Conservation (phyloP, 2,113 vertebrate species). For the Pantherophis guttatus region DNA sequence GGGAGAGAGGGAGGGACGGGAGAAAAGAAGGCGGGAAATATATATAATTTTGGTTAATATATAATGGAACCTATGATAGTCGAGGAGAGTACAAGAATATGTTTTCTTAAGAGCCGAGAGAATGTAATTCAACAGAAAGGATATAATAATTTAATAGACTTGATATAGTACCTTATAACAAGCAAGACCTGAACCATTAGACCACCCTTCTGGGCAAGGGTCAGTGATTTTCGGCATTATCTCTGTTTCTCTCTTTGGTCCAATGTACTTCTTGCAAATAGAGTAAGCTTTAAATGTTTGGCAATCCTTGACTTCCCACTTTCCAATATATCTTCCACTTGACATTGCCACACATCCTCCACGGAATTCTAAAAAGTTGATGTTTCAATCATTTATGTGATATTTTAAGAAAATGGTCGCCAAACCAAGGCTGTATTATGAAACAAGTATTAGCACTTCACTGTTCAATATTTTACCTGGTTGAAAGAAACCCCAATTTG, state of each 20-base stretch:
- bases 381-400: background rate
- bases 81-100: background rate
- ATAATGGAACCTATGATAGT: background rate
- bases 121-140: background rate
- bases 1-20: background rate
- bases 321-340: constrained; percentile 77
- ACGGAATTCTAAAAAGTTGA: constrained; percentile 56
- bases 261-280: constrained; percentile 81
- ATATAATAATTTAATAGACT: background rate
- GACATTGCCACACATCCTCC: constrained; percentile 85
- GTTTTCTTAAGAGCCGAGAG: background rate
- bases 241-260: constrained; percentile 60
- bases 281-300: constrained; percentile 82
- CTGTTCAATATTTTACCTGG: constrained; percentile 73
- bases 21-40: background rate
- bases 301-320: constrained; percentile 88
- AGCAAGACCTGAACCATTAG: constrained; percentile 66
- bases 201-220: constrained; percentile 86
- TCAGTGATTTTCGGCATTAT: constrained; percentile 66
- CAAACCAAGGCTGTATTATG: background rate
- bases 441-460: background rate
- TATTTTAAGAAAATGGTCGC: background rate
- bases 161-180: constrained; percentile 86
- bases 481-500: constrained; percentile 86
- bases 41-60: background rate